Evolutionary conservation across 2,888 invertebrate genomes (phyloP).

Genomic region (Vanessa cardui): DNA sequence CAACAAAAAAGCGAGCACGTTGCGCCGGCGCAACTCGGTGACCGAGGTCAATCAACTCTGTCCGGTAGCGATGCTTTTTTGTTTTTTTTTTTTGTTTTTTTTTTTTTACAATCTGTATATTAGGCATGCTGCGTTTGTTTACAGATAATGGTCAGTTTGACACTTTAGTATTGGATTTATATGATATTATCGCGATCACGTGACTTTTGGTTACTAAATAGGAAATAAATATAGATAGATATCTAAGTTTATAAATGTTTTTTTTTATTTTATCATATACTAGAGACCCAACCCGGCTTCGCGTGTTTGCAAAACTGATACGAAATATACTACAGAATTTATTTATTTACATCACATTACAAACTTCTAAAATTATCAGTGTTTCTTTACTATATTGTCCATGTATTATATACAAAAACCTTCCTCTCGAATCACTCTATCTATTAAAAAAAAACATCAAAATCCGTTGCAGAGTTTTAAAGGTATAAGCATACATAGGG

Average conservation of each 20-base stretch:
- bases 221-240: neutral
- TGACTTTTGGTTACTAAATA: neutral
- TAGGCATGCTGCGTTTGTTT: conserved; percentile 13
- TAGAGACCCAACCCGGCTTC: no score
- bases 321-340: no score
- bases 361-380: no score
- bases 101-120: conserved; percentile 27
- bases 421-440: no score
- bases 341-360: no score
- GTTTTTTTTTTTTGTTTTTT: conserved; percentile 21
- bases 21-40: conserved; percentile 48
- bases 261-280: no score
- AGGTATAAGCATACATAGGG: no score
- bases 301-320: no score
- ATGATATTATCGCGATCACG: neutral
- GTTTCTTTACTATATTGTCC: no score
- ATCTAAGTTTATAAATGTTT: neutral
- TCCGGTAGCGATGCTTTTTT: conserved; percentile 55
- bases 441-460: no score
- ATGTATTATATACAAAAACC: no score
- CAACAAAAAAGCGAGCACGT: conserved; percentile 46
- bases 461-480: no score
- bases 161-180: conserved; percentile 10
- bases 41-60: conserved; percentile 66
- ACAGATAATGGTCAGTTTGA: conserved; percentile 7